A percentile compares a stretch with the other conserved stretches of the same genome.
These are phyloP conservation scores for Semnornis frantzii DNA, from an alignment of 2,113 vertebrate species.

Conservation along the genomic window DNA sequence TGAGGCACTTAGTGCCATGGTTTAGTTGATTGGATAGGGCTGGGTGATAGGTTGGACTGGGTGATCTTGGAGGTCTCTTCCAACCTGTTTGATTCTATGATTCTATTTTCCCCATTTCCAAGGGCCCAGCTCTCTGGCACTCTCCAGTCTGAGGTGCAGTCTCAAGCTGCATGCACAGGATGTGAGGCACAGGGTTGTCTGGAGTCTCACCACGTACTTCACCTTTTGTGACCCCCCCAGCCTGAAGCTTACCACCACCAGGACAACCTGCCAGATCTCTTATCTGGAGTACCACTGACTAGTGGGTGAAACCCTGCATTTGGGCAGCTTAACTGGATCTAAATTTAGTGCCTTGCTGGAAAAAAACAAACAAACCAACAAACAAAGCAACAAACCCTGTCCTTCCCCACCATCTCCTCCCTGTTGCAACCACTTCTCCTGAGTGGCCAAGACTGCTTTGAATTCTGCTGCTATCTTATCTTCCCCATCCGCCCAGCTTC, in stretches of 20 bases:
- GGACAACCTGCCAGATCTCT: background rate
- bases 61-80: too few species aligned
- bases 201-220: background rate
- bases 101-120: background rate
- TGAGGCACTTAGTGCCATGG: too few species aligned
- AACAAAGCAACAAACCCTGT: background rate
- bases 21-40: too few species aligned
- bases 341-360: background rate
- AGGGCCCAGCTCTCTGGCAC: background rate
- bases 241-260: background rate
- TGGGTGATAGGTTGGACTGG: too few species aligned
- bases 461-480: conserved; percentile 49
- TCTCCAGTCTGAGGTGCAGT: background rate
- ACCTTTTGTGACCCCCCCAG: background rate
- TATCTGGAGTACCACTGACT: background rate
- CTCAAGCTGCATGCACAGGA: background rate
- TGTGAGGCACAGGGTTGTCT: background rate
- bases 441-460: background rate
- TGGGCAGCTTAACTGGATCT: background rate
- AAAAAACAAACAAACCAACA: too few species aligned
- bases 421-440: background rate
- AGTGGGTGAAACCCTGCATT: too few species aligned
- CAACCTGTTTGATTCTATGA: too few species aligned
- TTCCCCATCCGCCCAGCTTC: conserved; percentile 45
- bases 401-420: background rate